Percentiles rank a stretch among this genome's conserved stretches.
These are phyloP conservation scores for Linyphia triangularis DNA, from an alignment of 2,888 invertebrate species.

Conservation along the genomic window DNA sequence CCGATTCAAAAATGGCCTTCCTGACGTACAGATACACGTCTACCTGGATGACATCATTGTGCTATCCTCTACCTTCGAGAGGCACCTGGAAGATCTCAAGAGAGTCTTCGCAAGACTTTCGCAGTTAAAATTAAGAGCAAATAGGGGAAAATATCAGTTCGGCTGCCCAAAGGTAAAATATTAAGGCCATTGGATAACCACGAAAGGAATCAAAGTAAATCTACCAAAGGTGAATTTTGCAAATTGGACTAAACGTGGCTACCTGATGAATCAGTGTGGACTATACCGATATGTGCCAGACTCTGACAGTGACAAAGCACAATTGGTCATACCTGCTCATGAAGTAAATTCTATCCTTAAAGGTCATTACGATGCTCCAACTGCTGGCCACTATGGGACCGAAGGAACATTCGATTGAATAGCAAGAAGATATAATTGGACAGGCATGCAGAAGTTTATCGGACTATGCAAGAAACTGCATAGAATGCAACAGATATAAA, in stretches of 20 bases:
- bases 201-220: constrained; percentile 1
- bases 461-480: constrained; percentile 52
- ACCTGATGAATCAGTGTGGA: neutral
- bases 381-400: neutral
- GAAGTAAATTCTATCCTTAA: neutral
- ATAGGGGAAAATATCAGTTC: neutral
- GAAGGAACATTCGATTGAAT: neutral
- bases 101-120: neutral
- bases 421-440: neutral
- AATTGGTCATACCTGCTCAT: neutral
- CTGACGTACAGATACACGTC: too few relatives aligned
- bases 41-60: constrained; percentile 10
- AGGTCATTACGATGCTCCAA: neutral
- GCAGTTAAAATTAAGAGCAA: neutral
- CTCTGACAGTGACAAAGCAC: neutral
- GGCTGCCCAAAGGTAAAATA: neutral
- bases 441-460: neutral
- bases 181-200: neutral
- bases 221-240: neutral
- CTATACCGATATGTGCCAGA: neutral
- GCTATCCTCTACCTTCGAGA: neutral
- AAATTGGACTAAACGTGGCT: neutral
- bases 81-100: neutral
- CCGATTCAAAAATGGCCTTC: too few relatives aligned
- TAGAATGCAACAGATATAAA: constrained; percentile 28